Percentiles rank a stretch among this genome's conserved stretches.
These are phyloP conservation scores for Myripristis jacobus DNA, from an alignment of 2,797 vertebrate species.

Conservation along the genomic window DNA sequence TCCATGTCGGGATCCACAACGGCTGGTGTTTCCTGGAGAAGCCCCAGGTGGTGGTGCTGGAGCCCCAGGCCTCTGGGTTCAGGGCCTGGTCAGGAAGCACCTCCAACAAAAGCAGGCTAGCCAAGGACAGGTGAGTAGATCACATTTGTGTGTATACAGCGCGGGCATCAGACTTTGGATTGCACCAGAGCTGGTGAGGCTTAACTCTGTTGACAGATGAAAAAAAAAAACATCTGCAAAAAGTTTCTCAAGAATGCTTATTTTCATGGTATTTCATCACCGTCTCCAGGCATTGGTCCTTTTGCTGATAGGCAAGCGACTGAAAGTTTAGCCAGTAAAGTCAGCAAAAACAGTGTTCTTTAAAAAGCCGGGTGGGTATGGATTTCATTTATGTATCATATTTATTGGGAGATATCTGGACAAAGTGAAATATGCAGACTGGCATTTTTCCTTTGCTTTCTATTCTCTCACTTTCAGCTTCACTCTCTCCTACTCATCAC, in stretches of 20 bases:
- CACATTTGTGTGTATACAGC: constrained; percentile 7
- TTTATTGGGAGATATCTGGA: constrained; percentile 8
- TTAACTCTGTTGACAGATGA: constrained; percentile 29
- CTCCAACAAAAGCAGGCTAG: constrained; percentile 62
- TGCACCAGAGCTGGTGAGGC: neutral
- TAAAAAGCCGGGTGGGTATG: constrained; percentile 17
- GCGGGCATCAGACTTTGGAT: no score
- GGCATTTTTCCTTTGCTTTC: no score
- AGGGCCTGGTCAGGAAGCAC: constrained; percentile 59
- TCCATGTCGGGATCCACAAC: constrained; percentile 92
- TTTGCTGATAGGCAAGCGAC: constrained; percentile 23
- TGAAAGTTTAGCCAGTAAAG: constrained; percentile 32
- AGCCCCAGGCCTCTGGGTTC: constrained; percentile 67
- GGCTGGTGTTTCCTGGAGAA: constrained; percentile 89
- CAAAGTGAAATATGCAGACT: no score
- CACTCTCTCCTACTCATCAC: no score
- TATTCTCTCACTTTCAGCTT: no score
- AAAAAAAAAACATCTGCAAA: constrained; percentile 18
- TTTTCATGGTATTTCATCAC: constrained; percentile 52
- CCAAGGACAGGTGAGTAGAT: constrained; percentile 79
- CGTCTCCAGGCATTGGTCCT: constrained; percentile 8
- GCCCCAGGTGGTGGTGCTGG: constrained; percentile 91
- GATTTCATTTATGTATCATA: constrained; percentile 26
- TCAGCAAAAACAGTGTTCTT: constrained; percentile 32
- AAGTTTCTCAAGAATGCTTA: constrained; percentile 30